These are phyloP conservation scores for Saxidomus purpurata DNA, from an alignment of 1,140 invertebrate genomes.

Conservation along the genomic window DNA sequence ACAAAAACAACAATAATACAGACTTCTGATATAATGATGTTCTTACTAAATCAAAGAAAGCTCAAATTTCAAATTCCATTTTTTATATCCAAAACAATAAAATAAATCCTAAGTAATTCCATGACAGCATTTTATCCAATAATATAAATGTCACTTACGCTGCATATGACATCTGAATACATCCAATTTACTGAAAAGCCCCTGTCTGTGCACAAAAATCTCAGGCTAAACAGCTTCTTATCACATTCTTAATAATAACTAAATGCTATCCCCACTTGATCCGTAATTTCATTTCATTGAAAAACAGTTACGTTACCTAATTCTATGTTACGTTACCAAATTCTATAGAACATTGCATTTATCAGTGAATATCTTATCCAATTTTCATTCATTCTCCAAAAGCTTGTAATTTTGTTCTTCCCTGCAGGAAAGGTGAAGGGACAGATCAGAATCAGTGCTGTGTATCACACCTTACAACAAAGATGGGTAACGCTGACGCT, in stretches of 20 bases:
- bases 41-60: too few relatives aligned
- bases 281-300: background rate
- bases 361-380: slow-evolving; percentile 15
- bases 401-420: slow-evolving; percentile 4
- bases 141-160: background rate
- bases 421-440: background rate
- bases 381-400: slow-evolving; percentile 1
- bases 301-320: background rate
- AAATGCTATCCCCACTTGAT: slow-evolving; percentile 15
- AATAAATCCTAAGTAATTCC: too few relatives aligned
- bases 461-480: slow-evolving; percentile 2
- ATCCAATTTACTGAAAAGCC: background rate
- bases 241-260: background rate
- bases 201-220: background rate
- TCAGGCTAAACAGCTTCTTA: background rate
- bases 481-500: background rate
- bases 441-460: slow-evolving; percentile 33
- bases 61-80: too few relatives aligned
- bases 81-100: too few relatives aligned
- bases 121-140: too few relatives aligned
- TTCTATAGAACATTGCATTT: background rate
- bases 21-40: too few relatives aligned
- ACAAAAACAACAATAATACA: too few relatives aligned
- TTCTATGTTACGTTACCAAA: background rate
- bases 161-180: slow-evolving; percentile 38